These are phyloP conservation scores for Stratiomys singularior DNA, from an alignment of 2,888 invertebrate genomes.

Conservation along the genomic window DNA sequence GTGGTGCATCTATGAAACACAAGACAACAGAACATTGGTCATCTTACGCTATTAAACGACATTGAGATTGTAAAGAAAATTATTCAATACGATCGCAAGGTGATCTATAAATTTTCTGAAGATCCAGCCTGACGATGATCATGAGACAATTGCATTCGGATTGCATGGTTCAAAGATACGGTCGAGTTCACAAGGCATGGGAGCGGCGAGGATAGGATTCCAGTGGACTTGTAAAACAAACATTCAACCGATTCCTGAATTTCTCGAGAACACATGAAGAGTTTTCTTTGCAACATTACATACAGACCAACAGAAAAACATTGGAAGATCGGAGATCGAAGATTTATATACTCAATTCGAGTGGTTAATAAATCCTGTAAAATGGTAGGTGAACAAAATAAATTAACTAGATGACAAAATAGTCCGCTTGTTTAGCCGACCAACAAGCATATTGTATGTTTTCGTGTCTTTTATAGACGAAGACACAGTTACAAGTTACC, in stretches of 20 bases:
- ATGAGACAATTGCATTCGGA: slow-evolving; percentile 36
- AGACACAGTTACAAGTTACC: slow-evolving; percentile 22
- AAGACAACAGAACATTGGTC: slow-evolving; percentile 25
- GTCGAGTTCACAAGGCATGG: neutral
- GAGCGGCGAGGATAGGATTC: neutral
- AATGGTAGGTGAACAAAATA: slow-evolving; percentile 37
- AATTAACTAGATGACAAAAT: slow-evolving; percentile 47
- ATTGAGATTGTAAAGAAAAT: neutral
- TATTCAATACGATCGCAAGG: slow-evolving; percentile 37
- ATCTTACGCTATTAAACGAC: slow-evolving; percentile 28
- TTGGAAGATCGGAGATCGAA: slow-evolving; percentile 3
- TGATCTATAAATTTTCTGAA: slow-evolving; percentile 37
- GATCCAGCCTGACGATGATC: slow-evolving; percentile 23
- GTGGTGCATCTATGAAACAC: slow-evolving; percentile 10
- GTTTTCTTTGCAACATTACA: slow-evolving; percentile 7
- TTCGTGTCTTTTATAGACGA: neutral
- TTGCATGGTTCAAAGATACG: neutral
- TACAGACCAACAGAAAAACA: neutral
- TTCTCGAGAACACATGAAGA: neutral
- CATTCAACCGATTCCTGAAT: slow-evolving; percentile 8
- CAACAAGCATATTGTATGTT: slow-evolving; percentile 30
- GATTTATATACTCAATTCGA: slow-evolving; percentile 41
- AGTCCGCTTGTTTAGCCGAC: slow-evolving; percentile 21
- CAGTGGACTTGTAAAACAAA: slow-evolving; percentile 15
- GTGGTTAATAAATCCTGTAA: slow-evolving; percentile 44